These are phyloP conservation scores for Eilema sororculum DNA, from an alignment of 2,888 invertebrate species.

Conservation along the genomic window DNA sequence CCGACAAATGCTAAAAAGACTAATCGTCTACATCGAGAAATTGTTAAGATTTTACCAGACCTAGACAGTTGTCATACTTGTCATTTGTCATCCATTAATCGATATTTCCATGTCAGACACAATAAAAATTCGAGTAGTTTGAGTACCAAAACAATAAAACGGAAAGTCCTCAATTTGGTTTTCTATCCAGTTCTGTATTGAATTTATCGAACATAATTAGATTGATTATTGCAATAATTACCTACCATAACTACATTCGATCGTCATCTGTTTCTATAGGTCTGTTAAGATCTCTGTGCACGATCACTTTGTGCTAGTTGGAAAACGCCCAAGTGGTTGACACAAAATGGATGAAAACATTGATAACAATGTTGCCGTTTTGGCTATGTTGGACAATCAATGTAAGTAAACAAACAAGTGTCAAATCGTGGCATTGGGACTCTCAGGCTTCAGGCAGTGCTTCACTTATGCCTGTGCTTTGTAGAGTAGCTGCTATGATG, in stretches of 20 bases:
- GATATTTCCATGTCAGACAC: not conserved
- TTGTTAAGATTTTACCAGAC: not conserved
- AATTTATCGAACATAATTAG: not conserved
- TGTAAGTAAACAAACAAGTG: slow-evolving; percentile 57
- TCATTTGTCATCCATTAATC: not conserved
- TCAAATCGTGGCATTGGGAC: not conserved
- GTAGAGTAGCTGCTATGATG: not conserved
- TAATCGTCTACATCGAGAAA: not conserved
- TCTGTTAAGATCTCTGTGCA: slow-evolving; percentile 5
- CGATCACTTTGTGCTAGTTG: slow-evolving; percentile 32
- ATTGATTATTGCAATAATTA: not conserved
- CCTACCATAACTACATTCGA: not conserved
- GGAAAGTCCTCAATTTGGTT: not conserved
- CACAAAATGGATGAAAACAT: slow-evolving; percentile 70
- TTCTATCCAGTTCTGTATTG: not conserved
- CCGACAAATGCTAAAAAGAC: not conserved
- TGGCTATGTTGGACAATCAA: slow-evolving; percentile 71
- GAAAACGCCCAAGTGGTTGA: slow-evolving; percentile 46
- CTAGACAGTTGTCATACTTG: not conserved
- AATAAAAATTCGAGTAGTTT: too few relatives aligned
- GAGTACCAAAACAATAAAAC: not conserved
- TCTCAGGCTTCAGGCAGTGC: not conserved
- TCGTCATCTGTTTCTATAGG: not conserved
- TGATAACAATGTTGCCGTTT: slow-evolving; percentile 71
- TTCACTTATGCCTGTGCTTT: slow-evolving; percentile 3